Evolutionary conservation across 2,113 vertebrate genomes (phyloP).

Genomic region (Callipepla californica): DNA sequence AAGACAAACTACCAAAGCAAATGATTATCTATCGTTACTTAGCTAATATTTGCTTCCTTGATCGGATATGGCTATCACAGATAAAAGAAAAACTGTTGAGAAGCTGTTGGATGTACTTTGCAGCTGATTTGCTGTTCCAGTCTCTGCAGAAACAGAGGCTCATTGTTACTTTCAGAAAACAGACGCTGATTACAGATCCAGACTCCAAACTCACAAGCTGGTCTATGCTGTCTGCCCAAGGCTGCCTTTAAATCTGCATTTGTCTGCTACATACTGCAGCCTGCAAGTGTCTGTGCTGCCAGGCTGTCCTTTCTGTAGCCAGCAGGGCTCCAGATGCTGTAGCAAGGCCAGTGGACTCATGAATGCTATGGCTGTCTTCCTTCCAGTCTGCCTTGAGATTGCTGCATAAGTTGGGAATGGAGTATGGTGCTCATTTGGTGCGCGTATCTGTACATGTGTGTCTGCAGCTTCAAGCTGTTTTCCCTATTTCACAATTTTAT

Average conservation of each 20-base stretch:
- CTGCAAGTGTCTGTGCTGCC: rapidly evolving
- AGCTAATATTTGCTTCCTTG: slow-evolving; percentile 55
- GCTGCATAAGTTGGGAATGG: not conserved
- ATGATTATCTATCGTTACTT: not conserved
- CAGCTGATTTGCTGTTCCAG: not conserved
- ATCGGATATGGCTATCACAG: not conserved
- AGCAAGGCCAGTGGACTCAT: not conserved
- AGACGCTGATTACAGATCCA: not conserved
- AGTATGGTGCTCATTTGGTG: not conserved
- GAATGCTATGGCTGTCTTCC: not conserved
- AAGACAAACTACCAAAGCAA: not conserved
- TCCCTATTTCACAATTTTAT: not conserved
- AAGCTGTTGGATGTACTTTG: not conserved
- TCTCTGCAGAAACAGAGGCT: slow-evolving; percentile 13
- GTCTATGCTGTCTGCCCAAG: not conserved
- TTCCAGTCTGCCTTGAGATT: not conserved
- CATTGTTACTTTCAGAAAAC: not conserved
- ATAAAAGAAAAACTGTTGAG: not conserved
- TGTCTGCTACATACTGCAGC: rapidly evolving
- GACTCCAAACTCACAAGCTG: not conserved
- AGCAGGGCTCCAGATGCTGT: not conserved
- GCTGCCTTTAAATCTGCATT: not conserved
- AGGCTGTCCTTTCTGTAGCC: not conserved
- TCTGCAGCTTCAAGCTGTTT: not conserved
- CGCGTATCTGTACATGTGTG: rapidly evolving